Evolutionary conservation across 2,888 invertebrate species (phyloP).

Genomic region (Morpho achilles): DNA sequence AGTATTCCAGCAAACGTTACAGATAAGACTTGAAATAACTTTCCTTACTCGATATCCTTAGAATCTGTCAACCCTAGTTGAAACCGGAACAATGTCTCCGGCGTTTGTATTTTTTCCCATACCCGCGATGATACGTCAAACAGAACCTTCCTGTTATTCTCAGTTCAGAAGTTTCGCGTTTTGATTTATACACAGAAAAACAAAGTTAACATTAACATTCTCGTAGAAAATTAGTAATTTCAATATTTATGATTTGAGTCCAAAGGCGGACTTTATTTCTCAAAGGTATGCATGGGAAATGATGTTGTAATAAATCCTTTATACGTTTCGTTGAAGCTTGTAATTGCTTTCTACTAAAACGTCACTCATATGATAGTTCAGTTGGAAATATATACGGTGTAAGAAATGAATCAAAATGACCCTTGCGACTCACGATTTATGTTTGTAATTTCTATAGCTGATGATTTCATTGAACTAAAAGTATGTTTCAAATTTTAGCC

Average conservation of each 20-base stretch:
- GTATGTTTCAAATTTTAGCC: conserved; percentile 10
- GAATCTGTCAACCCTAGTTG: too few species aligned
- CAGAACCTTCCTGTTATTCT: too few species aligned
- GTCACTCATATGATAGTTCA: conserved; percentile 23
- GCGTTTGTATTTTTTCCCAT: conserved; percentile 32
- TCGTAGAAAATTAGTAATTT: conserved; percentile 11
- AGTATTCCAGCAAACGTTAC: too few species aligned
- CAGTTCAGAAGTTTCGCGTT: too few species aligned
- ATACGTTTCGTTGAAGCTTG: conserved; percentile 40
- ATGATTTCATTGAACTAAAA: conserved; percentile 9
- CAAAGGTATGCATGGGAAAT: conserved; percentile 18
- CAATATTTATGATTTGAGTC: conserved; percentile 21
- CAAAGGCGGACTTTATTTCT: conserved; percentile 13
- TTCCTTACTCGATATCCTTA: too few species aligned
- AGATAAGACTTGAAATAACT: too few species aligned
- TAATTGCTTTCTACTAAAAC: conserved; percentile 39
- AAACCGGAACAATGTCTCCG: too few species aligned
- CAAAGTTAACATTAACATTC: background rate
- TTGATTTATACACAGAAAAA: background rate
- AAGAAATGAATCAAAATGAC: background rate
- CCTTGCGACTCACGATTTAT: background rate
- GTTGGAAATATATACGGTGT: conserved; percentile 2
- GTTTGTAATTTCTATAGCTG: conserved; percentile 1
- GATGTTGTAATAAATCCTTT: conserved; percentile 25
- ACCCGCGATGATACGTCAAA: background rate